A percentile compares a stretch with the other conserved stretches of the same genome.
Evolutionary conservation across 2,113 vertebrate genomes (phyloP).

Genomic region (Phyllostomus hastatus): DNA sequence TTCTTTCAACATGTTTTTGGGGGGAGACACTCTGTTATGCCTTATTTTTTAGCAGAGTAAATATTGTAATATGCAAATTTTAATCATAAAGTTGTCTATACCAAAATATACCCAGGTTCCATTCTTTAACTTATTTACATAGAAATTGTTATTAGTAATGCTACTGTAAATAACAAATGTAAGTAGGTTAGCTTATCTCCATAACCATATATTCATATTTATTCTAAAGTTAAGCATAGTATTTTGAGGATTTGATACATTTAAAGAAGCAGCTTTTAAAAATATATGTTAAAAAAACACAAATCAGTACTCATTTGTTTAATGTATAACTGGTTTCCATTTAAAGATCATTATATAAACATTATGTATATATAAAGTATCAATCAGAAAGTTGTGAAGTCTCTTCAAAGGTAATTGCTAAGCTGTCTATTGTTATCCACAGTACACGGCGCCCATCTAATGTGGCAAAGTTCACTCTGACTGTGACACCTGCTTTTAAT

Average conservation of each 20-base stretch:
- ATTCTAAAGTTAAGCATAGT: slow-evolving; percentile 23
- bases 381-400: background rate
- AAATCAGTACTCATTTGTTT: background rate
- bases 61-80: background rate
- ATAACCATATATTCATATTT: slow-evolving; percentile 24
- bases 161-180: slow-evolving; percentile 2
- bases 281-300: background rate
- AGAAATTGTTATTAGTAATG: slow-evolving; percentile 4
- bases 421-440: background rate
- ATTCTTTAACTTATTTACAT: background rate
- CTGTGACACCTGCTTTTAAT: slow-evolving; percentile 13
- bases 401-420: background rate
- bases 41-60: background rate
- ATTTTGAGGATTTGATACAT: background rate
- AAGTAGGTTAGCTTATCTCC: background rate
- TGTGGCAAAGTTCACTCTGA: background rate
- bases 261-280: slow-evolving; percentile 33
- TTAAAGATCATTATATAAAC: slow-evolving; percentile 23
- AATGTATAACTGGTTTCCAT: background rate
- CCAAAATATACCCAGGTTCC: background rate
- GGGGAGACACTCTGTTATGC: background rate
- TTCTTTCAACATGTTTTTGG: background rate
- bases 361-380: slow-evolving; percentile 3
- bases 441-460: background rate
- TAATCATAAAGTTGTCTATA: slow-evolving; percentile 1